Percentiles rank a stretch among this genome's conserved stretches.
These are phyloP conservation scores for Salarias fasciatus DNA, from an alignment of 2,797 vertebrate species.

Conservation along the genomic window DNA sequence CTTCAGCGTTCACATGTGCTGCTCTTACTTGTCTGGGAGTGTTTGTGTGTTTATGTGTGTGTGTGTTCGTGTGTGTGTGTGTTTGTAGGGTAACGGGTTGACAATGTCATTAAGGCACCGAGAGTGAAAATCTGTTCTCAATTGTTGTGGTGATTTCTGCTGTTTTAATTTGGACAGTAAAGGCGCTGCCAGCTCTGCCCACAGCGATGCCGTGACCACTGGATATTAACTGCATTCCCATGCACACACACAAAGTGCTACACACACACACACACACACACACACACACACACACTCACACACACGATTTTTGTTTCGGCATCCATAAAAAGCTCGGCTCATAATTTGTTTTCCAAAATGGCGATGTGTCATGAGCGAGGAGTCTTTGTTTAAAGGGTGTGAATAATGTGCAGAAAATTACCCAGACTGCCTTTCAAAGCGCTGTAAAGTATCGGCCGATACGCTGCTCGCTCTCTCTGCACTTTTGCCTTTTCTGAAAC, in stretches of 20 bases:
- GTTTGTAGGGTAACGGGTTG: constrained; percentile 59
- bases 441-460: constrained; percentile 8
- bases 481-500: neutral
- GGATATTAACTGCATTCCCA: constrained; percentile 62
- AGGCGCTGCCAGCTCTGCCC: constrained; percentile 83
- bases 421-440: constrained; percentile 38
- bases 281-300: constrained; percentile 26
- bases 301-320: too few relatives aligned
- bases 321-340: constrained; percentile 45
- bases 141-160: constrained; percentile 87
- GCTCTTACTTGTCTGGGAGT: constrained; percentile 9
- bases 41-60: too few relatives aligned
- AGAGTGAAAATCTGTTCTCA: constrained; percentile 95
- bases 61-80: constrained; percentile 36
- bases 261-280: neutral
- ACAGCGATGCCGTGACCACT: constrained; percentile 73
- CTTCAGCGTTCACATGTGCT: constrained; percentile 76
- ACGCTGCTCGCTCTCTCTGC: constrained; percentile 11
- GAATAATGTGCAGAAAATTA: constrained; percentile 58
- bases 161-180: constrained; percentile 91
- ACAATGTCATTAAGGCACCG: constrained; percentile 88
- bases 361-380: constrained; percentile 41
- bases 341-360: constrained; percentile 58
- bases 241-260: constrained; percentile 28
- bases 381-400: constrained; percentile 62